Evolutionary conservation across 2,113 vertebrate genomes (phyloP), one percentile per base, ranked within the genome.

Genomic region (Elgaria multicarinata): DNA sequence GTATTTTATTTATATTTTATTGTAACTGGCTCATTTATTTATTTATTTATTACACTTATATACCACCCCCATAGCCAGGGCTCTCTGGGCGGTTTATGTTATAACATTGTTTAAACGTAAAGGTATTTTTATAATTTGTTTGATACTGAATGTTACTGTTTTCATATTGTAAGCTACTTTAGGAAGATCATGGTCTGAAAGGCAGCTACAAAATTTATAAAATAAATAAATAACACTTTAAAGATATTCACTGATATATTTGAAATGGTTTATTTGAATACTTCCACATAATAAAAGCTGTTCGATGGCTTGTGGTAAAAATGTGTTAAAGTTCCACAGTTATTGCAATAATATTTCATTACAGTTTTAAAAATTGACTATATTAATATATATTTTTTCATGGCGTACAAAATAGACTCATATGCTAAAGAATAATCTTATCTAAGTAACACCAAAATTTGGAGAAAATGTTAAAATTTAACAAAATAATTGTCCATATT

Each of bases 401-500:
- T 95, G 94, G 93, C 92, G 88, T 93, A 80, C 90, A 92, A 88
- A 96, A 95, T 42, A 62, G 91, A 87, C 93, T 89, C 90, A 94
- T 93, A 89, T 95, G 86, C 90, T 94, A 72, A 93, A 96, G 91
- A 97, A 92, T 95, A 94, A 96, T 96, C 94, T 96, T 96, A 96
- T 96, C 90, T 97, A 96, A 95, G 97, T 95, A 95, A 93, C 94
- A 92, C 85, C 95, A 96, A 94, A 95, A 94, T 96, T 97, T 95
- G 91, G 92, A 94, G 93, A 94, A 95, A 94, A 95, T 90, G 95
- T 95, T 95, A 96, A 95, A 96, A 94, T 94, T 95, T 97, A 95
- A 96, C 95, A 94, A 96, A 96, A 96, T 95, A 95, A 96, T 97
- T 95, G 96, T 96, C 94, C 92, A 28, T 93, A 93, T 95, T 95